phyloP scores from a whole-genome alignment of 2,113 vertebrate genomes.

The Menura novaehollandiae region DNA sequence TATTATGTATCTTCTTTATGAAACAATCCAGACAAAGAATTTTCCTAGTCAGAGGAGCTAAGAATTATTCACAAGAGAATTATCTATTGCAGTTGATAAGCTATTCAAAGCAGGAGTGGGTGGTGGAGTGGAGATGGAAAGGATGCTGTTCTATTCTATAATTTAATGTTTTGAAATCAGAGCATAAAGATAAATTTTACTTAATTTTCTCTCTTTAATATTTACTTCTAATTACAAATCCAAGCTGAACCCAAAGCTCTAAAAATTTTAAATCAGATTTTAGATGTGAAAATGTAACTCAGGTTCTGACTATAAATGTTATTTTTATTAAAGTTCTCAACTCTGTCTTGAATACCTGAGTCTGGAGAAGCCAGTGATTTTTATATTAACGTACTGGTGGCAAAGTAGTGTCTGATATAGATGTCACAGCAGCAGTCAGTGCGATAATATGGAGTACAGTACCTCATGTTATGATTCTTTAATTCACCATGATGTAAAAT shows the following conservation, averaged over 20 bases:
- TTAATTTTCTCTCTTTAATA: not conserved
- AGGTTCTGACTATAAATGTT: not conserved
- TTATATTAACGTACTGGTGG: not conserved
- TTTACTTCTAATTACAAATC: not conserved
- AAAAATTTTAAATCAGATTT: not conserved
- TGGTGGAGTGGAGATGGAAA: not conserved
- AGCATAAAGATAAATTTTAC: not conserved
- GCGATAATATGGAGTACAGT: not conserved
- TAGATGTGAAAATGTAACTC: not conserved
- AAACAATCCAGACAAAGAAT: not conserved
- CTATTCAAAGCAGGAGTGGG: not conserved
- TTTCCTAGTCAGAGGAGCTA: not conserved
- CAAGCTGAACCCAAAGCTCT: not conserved
- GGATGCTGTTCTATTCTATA: not conserved
- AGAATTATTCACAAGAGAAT: not conserved
- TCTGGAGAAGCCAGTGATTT: not conserved
- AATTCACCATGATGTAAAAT: not conserved
- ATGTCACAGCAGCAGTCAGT: not conserved
- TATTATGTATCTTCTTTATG: not conserved
- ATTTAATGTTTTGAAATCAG: not conserved
- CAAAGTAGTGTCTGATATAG: not conserved
- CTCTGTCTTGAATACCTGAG: not conserved
- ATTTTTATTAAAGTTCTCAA: not conserved
- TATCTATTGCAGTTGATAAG: not conserved
- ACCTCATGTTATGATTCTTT: not conserved